Evolutionary conservation across 2,113 vertebrate genomes (phyloP).

Genomic region (Craseonycteris thonglongyai): DNA sequence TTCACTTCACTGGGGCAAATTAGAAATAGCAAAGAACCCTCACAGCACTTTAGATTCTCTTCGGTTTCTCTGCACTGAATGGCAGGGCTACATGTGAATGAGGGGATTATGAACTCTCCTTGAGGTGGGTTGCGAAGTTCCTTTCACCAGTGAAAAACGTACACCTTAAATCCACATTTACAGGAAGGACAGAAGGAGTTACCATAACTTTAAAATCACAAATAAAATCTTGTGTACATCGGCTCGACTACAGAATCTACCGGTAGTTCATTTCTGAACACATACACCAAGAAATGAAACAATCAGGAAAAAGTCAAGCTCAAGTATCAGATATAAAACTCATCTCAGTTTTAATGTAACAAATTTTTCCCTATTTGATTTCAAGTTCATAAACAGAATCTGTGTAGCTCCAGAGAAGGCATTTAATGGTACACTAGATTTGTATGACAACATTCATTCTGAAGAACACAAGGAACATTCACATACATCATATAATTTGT

Average conservation of each 20-base stretch:
- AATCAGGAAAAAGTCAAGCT: neutral
- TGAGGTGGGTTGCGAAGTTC: neutral
- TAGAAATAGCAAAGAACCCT: neutral
- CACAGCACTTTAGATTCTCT: neutral
- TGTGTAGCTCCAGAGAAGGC: neutral
- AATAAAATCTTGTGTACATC: neutral
- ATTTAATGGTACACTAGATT: neutral
- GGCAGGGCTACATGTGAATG: neutral
- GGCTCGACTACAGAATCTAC: neutral
- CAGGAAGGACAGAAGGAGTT: neutral
- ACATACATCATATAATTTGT: neutral
- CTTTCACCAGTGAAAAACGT: neutral
- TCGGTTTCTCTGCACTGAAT: neutral
- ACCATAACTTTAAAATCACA: neutral
- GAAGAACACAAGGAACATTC: constrained; percentile 9
- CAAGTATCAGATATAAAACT: neutral
- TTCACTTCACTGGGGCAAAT: constrained; percentile 7
- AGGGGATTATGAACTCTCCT: neutral
- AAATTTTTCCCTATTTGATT: constrained; percentile 17
- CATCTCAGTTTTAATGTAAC: neutral
- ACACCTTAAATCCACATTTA: neutral
- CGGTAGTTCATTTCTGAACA: constrained; percentile 32
- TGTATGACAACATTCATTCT: neutral
- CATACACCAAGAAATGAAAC: neutral
- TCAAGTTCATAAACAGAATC: neutral